These are phyloP conservation scores for Drosophila littoralis DNA, from an alignment of 1,140 invertebrate genomes.

Conservation along the genomic window DNA sequence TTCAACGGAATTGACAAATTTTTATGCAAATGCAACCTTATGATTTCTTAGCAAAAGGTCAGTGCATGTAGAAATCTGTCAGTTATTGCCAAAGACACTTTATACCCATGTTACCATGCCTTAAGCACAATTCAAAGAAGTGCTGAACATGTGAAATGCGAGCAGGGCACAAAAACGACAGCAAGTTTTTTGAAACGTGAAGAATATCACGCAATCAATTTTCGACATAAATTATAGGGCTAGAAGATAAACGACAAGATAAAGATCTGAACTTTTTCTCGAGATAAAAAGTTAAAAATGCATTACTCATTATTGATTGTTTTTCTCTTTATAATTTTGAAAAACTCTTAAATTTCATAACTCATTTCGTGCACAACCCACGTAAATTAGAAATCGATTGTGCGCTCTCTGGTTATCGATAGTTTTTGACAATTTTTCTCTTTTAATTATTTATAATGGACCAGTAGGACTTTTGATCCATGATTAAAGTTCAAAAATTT, in stretches of 20 bases:
- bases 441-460: too few relatives aligned
- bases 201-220: conserved; percentile 5
- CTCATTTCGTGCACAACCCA: too few relatives aligned
- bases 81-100: conserved; percentile 1
- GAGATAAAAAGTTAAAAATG: background rate
- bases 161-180: conserved; percentile 1
- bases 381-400: too few relatives aligned
- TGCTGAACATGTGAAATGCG: conserved; percentile 31
- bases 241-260: background rate
- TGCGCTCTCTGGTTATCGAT: too few relatives aligned
- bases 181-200: background rate
- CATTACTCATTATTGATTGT: too few relatives aligned
- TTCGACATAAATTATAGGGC: background rate
- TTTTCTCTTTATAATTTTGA: too few relatives aligned
- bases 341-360: too few relatives aligned
- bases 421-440: too few relatives aligned
- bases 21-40: conserved; percentile 26
- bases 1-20: conserved; percentile 42
- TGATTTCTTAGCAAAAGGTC: conserved; percentile 34
- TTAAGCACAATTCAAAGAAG: conserved; percentile 2
- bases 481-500: too few relatives aligned
- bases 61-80: conserved; percentile 36
- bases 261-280: background rate
- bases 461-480: too few relatives aligned
- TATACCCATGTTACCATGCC: conserved; percentile 3